These are phyloP conservation scores for Atethmia centrago DNA, from an alignment of 2,888 invertebrate species.

Conservation along the genomic window DNA sequence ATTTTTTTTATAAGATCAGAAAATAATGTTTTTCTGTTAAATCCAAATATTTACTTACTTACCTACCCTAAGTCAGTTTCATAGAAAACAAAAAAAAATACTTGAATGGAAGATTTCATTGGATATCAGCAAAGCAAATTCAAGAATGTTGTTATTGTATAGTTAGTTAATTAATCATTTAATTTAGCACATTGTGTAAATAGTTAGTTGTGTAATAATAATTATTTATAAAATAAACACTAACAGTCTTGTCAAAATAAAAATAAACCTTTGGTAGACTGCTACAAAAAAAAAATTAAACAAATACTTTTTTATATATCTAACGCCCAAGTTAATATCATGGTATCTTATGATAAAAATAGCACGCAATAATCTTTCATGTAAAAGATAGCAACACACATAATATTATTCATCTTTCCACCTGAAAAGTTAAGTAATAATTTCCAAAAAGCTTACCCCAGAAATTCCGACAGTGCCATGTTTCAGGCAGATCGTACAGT, in stretches of 20 bases:
- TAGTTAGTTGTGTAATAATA: neutral
- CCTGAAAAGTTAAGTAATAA: slow-evolving; percentile 20
- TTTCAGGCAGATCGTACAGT: slow-evolving; percentile 83
- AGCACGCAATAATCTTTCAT: slow-evolving; percentile 35
- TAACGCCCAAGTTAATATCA: neutral
- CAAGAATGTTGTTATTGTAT: neutral
- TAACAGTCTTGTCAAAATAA: neutral
- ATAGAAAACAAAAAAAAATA: neutral
- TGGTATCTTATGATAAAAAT: slow-evolving; percentile 15
- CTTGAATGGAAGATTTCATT: neutral
- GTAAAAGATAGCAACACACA: slow-evolving; percentile 25
- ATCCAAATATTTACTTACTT: neutral
- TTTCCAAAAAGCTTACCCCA: slow-evolving; percentile 74
- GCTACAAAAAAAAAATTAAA: neutral
- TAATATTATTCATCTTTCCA: neutral
- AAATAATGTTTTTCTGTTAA: neutral
- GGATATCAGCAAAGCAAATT: neutral
- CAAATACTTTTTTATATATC: neutral
- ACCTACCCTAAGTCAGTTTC: no score
- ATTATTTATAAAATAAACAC: neutral
- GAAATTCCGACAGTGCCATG: slow-evolving; percentile 78
- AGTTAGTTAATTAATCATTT: neutral
- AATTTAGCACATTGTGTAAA: neutral
- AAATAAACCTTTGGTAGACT: neutral
- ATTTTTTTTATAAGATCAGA: neutral